Evolutionary conservation across 2,888 invertebrate species (phyloP).

Genomic region (Pharmacophagus antenor): DNA sequence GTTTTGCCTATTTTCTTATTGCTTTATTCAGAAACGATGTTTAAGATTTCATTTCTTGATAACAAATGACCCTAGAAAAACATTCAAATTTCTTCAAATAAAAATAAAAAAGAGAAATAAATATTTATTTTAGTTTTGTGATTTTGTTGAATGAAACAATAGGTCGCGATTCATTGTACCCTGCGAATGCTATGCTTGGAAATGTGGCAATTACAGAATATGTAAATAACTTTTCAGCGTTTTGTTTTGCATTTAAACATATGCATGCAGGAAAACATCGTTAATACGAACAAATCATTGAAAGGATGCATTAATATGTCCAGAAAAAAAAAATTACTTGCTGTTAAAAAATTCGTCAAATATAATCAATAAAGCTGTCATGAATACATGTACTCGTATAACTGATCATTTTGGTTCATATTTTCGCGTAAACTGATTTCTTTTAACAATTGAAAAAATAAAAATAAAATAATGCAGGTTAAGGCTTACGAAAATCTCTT

Average conservation of each 20-base stretch:
- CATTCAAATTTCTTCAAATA: neutral
- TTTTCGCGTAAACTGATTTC: too few relatives aligned
- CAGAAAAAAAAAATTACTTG: too few relatives aligned
- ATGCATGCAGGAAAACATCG: neutral
- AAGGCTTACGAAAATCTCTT: too few relatives aligned
- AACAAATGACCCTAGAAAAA: neutral
- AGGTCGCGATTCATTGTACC: neutral
- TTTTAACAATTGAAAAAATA: too few relatives aligned
- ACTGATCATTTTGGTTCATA: too few relatives aligned
- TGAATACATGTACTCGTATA: too few relatives aligned
- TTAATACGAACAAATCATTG: neutral
- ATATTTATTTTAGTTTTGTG: neutral
- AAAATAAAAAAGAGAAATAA: neutral
- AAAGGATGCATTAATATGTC: neutral
- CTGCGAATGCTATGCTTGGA: neutral
- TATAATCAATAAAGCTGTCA: too few relatives aligned
- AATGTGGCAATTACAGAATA: neutral
- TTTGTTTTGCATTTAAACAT: neutral
- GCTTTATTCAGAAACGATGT: neutral
- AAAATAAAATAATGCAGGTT: too few relatives aligned
- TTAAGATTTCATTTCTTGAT: neutral
- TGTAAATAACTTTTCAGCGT: neutral
- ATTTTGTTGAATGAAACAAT: neutral
- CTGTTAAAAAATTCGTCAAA: too few relatives aligned
- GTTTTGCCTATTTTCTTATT: neutral